A percentile compares a stretch with the other conserved stretches of the same genome.
Conservation (phyloP, 2,113 vertebrate species). For the Myrmecobius fasciatus region DNA sequence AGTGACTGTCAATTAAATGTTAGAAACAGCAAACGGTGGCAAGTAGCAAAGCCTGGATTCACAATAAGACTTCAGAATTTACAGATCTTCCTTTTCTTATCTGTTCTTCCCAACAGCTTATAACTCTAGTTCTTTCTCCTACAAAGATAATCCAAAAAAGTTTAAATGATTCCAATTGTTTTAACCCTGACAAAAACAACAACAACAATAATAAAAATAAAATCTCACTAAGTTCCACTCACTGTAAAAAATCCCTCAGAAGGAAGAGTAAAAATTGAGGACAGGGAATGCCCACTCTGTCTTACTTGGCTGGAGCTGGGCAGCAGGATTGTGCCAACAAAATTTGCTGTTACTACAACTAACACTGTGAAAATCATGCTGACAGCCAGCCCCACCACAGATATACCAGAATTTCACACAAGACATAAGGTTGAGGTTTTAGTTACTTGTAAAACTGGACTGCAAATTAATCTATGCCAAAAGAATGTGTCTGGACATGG, state of each 20-base stretch:
- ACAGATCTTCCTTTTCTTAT: not conserved
- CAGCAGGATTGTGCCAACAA: not conserved
- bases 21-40: conserved; percentile 1
- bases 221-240: not conserved
- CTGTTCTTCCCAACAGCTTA: not conserved
- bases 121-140: not conserved
- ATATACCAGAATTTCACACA: not conserved
- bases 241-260: conserved; percentile 25
- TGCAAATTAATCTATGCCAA: not conserved
- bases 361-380: not conserved
- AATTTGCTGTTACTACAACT: not conserved
- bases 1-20: conserved; percentile 35
- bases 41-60: conserved; percentile 22
- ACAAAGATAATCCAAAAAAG: not conserved
- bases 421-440: not conserved
- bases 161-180: not conserved
- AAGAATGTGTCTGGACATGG: not conserved
- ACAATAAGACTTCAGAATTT: not conserved
- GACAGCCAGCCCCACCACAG: not conserved
- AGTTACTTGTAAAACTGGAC: not conserved
- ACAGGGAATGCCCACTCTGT: not conserved
- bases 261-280: conserved; percentile 16
- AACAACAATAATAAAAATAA: no score
- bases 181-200: not conserved
- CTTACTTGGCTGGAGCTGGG: not conserved